Evolutionary conservation across 2,888 invertebrate species (phyloP).

Genomic region (Nomada ruficornis): DNA sequence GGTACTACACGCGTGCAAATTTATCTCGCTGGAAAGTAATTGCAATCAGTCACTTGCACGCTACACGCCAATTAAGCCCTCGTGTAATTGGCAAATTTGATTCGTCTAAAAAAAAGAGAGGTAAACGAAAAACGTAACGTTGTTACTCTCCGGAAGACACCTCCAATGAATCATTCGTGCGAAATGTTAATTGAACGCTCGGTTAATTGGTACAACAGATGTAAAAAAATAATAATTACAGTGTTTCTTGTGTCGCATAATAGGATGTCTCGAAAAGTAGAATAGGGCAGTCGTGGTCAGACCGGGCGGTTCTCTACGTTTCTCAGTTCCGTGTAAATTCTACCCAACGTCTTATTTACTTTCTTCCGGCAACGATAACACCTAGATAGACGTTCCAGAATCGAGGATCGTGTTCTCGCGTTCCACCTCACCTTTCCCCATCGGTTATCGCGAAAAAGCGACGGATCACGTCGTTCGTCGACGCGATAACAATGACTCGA

Average conservation of each 20-base stretch:
- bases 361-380: background rate
- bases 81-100: conserved; percentile 13
- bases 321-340: conserved; percentile 22
- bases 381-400: conserved; percentile 21
- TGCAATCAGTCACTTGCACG: conserved; percentile 13
- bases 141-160: conserved; percentile 1
- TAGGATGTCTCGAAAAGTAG: background rate
- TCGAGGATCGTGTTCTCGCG: conserved; percentile 7
- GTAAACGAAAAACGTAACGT: background rate
- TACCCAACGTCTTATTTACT: conserved; percentile 45
- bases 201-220: background rate
- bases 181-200: conserved; percentile 6
- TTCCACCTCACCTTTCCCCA: conserved; percentile 16
- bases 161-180: conserved; percentile 11
- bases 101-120: background rate
- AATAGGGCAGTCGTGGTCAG: conserved; percentile 4
- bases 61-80: conserved; percentile 11
- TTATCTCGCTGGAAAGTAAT: background rate
- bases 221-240: background rate
- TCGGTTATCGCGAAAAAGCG: conserved; percentile 31
- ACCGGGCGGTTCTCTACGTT: background rate
- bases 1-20: background rate
- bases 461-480: conserved; percentile 52
- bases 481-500: conserved; percentile 73
- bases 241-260: background rate